phyloP scores from a whole-genome alignment of 35 echinoderm and acorn worm species.

The Hemicentrotus pulcherrimus region DNA sequence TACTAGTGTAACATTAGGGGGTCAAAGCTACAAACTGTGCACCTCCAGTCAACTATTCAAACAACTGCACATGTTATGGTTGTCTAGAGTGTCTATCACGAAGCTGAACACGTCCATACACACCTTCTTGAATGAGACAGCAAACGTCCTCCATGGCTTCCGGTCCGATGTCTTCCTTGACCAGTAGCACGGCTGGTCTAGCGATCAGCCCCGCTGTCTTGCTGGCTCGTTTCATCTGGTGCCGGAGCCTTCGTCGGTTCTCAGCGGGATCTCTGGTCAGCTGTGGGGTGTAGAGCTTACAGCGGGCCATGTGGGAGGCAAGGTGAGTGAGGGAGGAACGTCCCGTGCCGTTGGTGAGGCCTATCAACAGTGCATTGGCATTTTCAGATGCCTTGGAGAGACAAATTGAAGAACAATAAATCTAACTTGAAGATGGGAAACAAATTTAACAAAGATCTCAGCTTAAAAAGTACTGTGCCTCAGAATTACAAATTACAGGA shows the following conservation, averaged over 20 bases:
- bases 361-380: constrained; percentile 86
- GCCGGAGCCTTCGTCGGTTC: constrained; percentile 65
- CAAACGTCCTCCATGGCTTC: constrained; percentile 72
- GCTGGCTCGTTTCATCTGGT: constrained; percentile 84
- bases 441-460: no score
- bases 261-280: constrained; percentile 23
- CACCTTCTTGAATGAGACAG: constrained; percentile 88
- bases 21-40: no score
- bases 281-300: constrained; percentile 69
- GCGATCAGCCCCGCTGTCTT: constrained; percentile 79
- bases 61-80: no score
- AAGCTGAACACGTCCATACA: neutral
- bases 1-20: no score
- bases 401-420: neutral
- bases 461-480: no score
- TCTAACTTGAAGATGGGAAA: neutral
- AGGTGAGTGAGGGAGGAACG: constrained; percentile 73
- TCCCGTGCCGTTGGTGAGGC: constrained; percentile 67
- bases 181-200: constrained; percentile 75
- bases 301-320: constrained; percentile 82
- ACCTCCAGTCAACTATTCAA: no score
- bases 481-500: no score
- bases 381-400: constrained; percentile 70
- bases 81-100: no score
- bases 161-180: constrained; percentile 57